Percentiles rank a stretch among this genome's conserved stretches.
Conservation (phyloP, 2,797 vertebrate genomes). For the Sparidentex hasta region DNA sequence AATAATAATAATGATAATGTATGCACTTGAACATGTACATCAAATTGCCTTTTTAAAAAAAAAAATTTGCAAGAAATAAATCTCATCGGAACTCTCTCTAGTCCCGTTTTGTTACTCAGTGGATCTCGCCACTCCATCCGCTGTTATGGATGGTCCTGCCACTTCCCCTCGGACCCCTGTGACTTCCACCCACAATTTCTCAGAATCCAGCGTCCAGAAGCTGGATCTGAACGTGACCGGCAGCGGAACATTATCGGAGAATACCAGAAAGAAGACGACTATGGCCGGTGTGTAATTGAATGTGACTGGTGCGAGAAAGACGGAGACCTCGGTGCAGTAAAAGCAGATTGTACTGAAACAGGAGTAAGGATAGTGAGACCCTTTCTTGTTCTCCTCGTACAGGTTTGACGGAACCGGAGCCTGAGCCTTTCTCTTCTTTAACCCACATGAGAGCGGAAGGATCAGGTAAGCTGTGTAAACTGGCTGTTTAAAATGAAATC, state of each 20-base stretch:
- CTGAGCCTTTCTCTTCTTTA: background rate
- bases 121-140: conserved; percentile 70
- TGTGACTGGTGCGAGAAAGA: background rate
- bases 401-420: conserved; percentile 31
- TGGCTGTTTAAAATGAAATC: background rate
- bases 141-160: conserved; percentile 51
- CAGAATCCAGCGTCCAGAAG: background rate
- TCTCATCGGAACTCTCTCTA: conserved; percentile 29
- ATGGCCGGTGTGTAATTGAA: conserved; percentile 24
- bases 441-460: background rate
- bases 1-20: background rate
- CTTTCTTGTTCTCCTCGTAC: background rate
- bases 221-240: conserved; percentile 6
- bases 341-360: background rate
- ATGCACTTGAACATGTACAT: background rate
- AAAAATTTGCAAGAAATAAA: background rate
- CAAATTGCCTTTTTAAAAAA: background rate
- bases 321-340: background rate
- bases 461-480: conserved; percentile 24
- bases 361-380: background rate
- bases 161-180: conserved; percentile 9
- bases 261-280: conserved; percentile 12
- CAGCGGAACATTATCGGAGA: background rate
- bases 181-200: conserved; percentile 17
- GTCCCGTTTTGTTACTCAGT: conserved; percentile 83